Evolutionary conservation across 2,797 vertebrate genomes (phyloP), one percentile per base, ranked within the genome.

Genomic region (Myotis vivesi): DNA sequence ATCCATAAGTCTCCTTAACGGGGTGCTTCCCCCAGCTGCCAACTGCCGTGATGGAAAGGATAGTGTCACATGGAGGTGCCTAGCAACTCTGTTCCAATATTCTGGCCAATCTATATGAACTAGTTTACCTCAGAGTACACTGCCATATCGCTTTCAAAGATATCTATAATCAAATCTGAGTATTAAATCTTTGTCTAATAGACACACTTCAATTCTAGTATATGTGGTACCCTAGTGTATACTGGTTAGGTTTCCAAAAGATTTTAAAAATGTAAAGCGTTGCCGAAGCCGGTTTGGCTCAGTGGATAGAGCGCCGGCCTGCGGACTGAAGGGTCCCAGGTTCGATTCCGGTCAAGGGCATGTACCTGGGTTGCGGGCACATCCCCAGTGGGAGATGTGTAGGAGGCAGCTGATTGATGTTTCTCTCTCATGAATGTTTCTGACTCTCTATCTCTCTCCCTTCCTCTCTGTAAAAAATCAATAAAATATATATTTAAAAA

Each of bases 71-170:
- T 13, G 13, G 44, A 73, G 33, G 7, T 41, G 7, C 69, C 8
- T 17, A 4, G 3, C 10, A 30, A 16, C 33, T 81, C 20, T 0
- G 2, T 1, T 73, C 69, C 23, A 23, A 46, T 0, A 5, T n/a
- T 53, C 76, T 77, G 53, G 82, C 17, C 59, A 38, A 72, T 13
- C 51, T 10, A 71, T 38, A 23, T 68, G 69, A 62, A 72, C 44
- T 95, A 79, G 62, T 64, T 82, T 51, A 94, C 33, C 62, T 36
- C 87, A 72, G 46, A 72, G 51, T 55, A 89, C 46, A 49, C 1
- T 91, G n/a, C 19, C 75, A 89, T 19, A 57, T 0, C 49, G 28
- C 51, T 59, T 87, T 92, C 88, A 77, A 82, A 83, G 30, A 62
- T 12, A 87, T 11, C 33, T 66, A 44, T 12, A 69, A 49, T 68